Evolutionary conservation across 2,113 vertebrate species (phyloP), one percentile per base, ranked within the genome.

Genomic region (Rhombomys opimus): DNA sequence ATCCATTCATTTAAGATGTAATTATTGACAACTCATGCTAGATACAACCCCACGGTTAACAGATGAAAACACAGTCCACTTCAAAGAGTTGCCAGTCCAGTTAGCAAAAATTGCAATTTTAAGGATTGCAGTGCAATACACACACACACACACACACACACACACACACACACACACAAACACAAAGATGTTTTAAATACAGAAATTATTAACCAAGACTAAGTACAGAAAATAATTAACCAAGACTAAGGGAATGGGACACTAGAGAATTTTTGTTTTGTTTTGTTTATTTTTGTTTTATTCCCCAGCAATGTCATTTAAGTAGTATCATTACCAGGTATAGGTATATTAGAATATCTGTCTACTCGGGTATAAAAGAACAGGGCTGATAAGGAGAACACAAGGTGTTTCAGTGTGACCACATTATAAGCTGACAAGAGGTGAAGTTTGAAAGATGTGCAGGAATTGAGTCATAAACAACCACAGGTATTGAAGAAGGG

Each of bases 391-490:
- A 75, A 13, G 57, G 63, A 50, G 32, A 52, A 78, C 54, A 72
- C 72, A 93, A 14, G 10, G 30, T 78, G 57, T 27, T 87, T 93
- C 30, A 76, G 41, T 75, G 41, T 32, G 32, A 61, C 52, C 88
- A 70, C 70, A 7, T 67, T 80, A 70, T 23, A 32, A 85, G 68
- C 63, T 41, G 17, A 61, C 46, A 96, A 94, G 41, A 75, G n/a
- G 20, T 68, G 27, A 95, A 7, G 68, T 90, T 15, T 35, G 27
- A 59, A 95, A 93, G 82, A 78, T 50, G 11, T 2, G 68, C 70
- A 92, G 78, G 65, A 63, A 86, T 20, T 93, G 11, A 95, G 87
- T 90, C 80, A 87, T 54, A 63, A 94, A 94, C 86, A 35, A 91
- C 57, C 76, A 18, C 3, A n/a, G 35, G 57, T 76, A 59, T 41